phyloP scores from a whole-genome alignment of 2,797 vertebrate genomes.

The Hippopotamyrus pictus region DNA sequence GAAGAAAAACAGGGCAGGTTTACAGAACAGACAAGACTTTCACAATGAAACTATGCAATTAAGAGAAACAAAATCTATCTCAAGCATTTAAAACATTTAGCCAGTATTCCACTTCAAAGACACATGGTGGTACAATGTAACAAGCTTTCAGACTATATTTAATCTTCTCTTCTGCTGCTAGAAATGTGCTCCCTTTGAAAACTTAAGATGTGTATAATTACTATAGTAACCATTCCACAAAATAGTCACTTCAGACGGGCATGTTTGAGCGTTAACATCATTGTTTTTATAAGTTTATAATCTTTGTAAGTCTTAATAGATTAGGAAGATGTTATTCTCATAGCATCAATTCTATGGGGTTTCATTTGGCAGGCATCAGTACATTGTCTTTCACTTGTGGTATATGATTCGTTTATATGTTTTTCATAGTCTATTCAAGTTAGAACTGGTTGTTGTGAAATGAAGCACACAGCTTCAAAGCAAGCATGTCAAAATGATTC shows the following conservation, averaged over 20 bases:
- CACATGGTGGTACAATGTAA: conserved; percentile 12
- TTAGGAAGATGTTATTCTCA: neutral
- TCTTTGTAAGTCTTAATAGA: neutral
- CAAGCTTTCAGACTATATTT: conserved; percentile 17
- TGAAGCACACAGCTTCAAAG: neutral
- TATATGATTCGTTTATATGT: neutral
- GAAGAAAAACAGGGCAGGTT: conserved; percentile 66
- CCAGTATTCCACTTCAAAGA: conserved; percentile 36
- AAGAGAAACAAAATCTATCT: conserved; percentile 59
- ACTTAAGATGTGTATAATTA: neutral
- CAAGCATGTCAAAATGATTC: neutral
- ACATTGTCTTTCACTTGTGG: neutral
- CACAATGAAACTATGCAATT: conserved; percentile 59
- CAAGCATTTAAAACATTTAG: conserved; percentile 32
- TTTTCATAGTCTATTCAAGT: neutral
- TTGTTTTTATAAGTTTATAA: neutral
- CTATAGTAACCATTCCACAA: conserved; percentile 16
- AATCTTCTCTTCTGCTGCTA: conserved; percentile 14
- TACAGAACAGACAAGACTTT: conserved; percentile 59
- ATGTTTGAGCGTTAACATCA: neutral
- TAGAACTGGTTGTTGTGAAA: neutral
- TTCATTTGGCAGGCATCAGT: neutral
- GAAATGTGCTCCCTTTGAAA: neutral
- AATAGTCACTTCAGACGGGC: neutral
- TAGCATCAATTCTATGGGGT: neutral